phyloP scores from a whole-genome alignment of 2,888 invertebrate genomes.

The Norana najaformis region DNA sequence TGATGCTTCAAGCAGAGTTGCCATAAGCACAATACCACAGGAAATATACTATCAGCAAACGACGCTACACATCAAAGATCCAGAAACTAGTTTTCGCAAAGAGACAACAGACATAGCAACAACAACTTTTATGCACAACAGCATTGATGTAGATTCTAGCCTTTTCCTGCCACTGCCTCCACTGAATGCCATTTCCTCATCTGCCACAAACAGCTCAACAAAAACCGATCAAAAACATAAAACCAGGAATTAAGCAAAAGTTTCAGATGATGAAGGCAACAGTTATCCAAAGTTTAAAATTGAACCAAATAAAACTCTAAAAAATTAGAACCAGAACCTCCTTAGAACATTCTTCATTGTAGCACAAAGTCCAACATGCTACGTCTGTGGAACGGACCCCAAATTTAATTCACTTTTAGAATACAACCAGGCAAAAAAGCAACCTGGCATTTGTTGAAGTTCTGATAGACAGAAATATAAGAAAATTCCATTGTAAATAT shows the following conservation, averaged over 20 bases:
- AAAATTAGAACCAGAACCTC: neutral
- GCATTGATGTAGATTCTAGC: neutral
- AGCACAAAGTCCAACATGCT: neutral
- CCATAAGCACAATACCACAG: neutral
- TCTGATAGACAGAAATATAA: too few relatives aligned
- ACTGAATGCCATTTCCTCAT: neutral
- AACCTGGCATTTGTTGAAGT: too few relatives aligned
- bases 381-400: neutral
- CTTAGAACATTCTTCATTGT: neutral
- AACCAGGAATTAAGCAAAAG: neutral
- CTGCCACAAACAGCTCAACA: neutral
- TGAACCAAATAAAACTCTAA: neutral
- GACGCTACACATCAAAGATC: neutral
- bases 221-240: neutral
- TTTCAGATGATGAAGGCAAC: neutral
- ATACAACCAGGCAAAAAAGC: too few relatives aligned
- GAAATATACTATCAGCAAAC: neutral
- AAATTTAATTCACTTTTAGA: neutral
- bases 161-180: neutral
- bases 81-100: neutral
- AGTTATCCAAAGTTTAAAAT: neutral
- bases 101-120: neutral
- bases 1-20: neutral
- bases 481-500: too few relatives aligned
- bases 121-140: neutral